Percentiles rank a stretch among this genome's conserved stretches.
These are phyloP conservation scores for Melanostoma mellinum DNA, from an alignment of 2,888 invertebrate genomes.

Conservation along the genomic window DNA sequence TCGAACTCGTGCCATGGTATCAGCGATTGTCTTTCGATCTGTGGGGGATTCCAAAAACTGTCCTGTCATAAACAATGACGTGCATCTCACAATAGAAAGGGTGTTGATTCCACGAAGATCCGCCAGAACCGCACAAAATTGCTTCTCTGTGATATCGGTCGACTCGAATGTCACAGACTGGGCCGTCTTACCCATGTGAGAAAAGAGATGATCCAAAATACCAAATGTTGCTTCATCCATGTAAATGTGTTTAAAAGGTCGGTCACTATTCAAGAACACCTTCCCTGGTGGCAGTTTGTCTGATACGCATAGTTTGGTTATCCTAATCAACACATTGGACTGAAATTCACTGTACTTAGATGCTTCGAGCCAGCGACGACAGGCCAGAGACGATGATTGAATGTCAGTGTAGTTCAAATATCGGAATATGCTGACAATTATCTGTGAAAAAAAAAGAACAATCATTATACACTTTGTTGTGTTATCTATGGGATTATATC, in stretches of 20 bases:
- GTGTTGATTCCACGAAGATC: slow-evolving; percentile 84
- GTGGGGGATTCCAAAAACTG: slow-evolving; percentile 85
- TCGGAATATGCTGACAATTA: slow-evolving; percentile 86
- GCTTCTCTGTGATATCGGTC: slow-evolving; percentile 86
- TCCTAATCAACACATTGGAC: slow-evolving; percentile 77
- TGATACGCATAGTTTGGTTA: slow-evolving; percentile 78
- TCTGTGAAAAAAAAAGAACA: slow-evolving; percentile 81
- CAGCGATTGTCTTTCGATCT: slow-evolving; percentile 83
- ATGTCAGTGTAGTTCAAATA: slow-evolving; percentile 86
- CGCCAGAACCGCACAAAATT: slow-evolving; percentile 84
- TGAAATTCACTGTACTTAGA: slow-evolving; percentile 84
- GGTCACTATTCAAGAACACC: slow-evolving; percentile 77
- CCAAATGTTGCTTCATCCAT: slow-evolving; percentile 80
- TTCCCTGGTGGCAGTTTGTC: slow-evolving; percentile 78
- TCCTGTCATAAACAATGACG: slow-evolving; percentile 89
- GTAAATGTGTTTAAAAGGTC: slow-evolving; percentile 77
- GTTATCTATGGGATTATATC: slow-evolving; percentile 24
- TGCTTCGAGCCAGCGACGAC: slow-evolving; percentile 87
- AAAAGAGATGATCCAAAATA: slow-evolving; percentile 83
- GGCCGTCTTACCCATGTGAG: slow-evolving; percentile 84
- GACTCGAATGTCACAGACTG: slow-evolving; percentile 84
- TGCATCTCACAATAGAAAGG: slow-evolving; percentile 86
- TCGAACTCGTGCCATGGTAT: slow-evolving; percentile 82
- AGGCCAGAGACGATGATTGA: slow-evolving; percentile 86
- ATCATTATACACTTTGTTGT: not conserved